A percentile compares a stretch with the other conserved stretches of the same genome.
Evolutionary conservation across 1,140 invertebrate species (phyloP).

Genomic region (Metaphire vulgaris): DNA sequence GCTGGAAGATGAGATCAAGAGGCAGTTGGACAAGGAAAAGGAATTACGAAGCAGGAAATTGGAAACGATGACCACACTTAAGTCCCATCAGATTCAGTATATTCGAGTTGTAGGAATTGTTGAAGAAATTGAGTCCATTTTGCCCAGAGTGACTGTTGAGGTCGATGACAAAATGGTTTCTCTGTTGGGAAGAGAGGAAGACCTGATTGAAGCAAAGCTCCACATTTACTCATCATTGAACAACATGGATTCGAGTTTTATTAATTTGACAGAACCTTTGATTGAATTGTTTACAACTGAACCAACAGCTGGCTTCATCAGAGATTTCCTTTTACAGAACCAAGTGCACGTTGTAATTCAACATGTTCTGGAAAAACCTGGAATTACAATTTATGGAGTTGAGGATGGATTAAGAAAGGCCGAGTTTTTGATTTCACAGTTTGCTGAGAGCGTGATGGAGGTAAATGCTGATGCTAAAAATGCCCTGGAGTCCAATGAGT

Average conservation of each 20-base stretch:
- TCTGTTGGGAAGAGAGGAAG: neutral
- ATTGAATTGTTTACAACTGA: neutral
- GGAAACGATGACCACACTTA: neutral
- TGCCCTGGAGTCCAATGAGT: neutral
- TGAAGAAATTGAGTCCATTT: neutral
- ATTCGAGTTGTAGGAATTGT: neutral
- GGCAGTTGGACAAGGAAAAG: neutral
- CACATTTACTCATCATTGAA: neutral
- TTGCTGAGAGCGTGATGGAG: neutral
- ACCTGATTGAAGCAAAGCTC: neutral
- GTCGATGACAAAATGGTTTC: neutral
- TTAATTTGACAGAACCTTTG: neutral
- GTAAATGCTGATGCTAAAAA: neutral
- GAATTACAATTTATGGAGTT: no score
- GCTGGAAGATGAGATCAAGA: neutral
- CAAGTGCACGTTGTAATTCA: no score
- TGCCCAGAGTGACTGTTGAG: neutral
- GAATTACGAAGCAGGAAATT: neutral
- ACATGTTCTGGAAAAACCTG: no score
- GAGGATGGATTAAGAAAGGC: no score
- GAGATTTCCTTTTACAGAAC: neutral
- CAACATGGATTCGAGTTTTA: neutral
- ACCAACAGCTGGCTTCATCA: neutral
- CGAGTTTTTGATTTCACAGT: neutral
- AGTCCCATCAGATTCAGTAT: neutral